Evolutionary conservation across 2,888 invertebrate genomes (phyloP), one percentile per base, ranked within the genome.

Genomic region (Iphiclides podalirius): DNA sequence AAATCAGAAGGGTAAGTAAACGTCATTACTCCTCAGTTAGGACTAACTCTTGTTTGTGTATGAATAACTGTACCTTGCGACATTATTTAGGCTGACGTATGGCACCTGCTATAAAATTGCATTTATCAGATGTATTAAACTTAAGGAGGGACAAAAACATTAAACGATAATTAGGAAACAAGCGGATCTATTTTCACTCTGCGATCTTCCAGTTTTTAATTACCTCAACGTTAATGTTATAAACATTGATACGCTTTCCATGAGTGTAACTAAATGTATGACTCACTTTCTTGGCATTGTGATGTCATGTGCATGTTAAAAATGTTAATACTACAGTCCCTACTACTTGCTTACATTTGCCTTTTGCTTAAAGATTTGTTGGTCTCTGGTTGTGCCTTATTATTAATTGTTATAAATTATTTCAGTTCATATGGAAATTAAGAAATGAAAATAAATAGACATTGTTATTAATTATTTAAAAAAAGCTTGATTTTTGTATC

Each of bases 1-100:
- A 70, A 86, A 79, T 77, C 80, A 76, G 67, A 85, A 79, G 72
- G 85, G 88, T 86, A 63, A 84, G 86, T 78, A 70, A 52, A 58
- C 62, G 60, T 66, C 55, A 66, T 60, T 54, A 57, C 57, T 61
- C 47, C 52, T 59, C 61, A 50, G 35, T 63, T 67, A 62, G 64
- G 62, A 54, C 52, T 56, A 64, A 58, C 59, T 74, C 71, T 76
- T 85, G 84, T 86, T 87, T 84, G 79, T 81, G 75, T 79, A 80
- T 78, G 79, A 73, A 68, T 85, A 85, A 85, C 83, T 83, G 84
- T 86, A 81, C 66, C 66, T 68, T 71, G 72, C 71, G 72, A 78
- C 76, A 76, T 70, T 56, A 66, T 70, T 77, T 76, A 63, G 64
- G 68, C 64, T 74, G 72, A 75, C 76, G 69, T 75, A 70, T 66